These are phyloP conservation scores for Malacoraja senta DNA, from an alignment of 2,797 vertebrate genomes.

Conservation along the genomic window DNA sequence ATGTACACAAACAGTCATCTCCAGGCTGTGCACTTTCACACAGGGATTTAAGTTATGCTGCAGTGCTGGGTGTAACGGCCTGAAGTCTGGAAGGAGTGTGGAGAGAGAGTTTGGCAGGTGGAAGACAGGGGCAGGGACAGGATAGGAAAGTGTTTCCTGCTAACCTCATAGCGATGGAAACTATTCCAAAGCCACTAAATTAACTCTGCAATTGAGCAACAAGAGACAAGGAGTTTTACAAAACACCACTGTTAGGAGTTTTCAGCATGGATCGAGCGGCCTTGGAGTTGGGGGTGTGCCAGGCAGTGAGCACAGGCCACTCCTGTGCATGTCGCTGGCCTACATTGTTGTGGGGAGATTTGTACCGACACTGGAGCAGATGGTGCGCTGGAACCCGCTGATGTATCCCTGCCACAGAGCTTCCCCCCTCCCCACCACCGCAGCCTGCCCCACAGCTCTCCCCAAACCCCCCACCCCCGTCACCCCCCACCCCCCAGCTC, in stretches of 20 bases:
- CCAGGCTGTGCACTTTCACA: neutral
- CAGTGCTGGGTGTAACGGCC: neutral
- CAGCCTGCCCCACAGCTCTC: too few relatives aligned
- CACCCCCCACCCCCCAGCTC: too few relatives aligned
- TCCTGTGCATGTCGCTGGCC: neutral
- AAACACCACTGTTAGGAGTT: neutral
- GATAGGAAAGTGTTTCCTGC: neutral
- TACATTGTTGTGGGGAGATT: neutral
- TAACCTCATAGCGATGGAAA: neutral
- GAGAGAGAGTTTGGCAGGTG: neutral
- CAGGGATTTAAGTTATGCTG: neutral
- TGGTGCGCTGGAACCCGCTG: neutral
- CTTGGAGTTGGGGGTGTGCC: neutral
- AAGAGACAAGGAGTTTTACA: neutral
- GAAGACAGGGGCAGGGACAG: neutral
- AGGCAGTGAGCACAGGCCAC: neutral
- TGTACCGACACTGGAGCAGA: neutral
- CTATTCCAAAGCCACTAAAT: neutral
- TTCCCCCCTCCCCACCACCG: too few relatives aligned
- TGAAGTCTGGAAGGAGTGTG: too few relatives aligned
- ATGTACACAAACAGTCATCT: slow-evolving; percentile 4
- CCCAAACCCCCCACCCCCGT: too few relatives aligned
- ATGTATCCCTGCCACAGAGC: neutral
- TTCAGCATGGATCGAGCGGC: neutral
- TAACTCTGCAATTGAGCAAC: neutral